Evolutionary conservation across 2,113 vertebrate genomes (phyloP).

Genomic region (Bombycilla garrulus): DNA sequence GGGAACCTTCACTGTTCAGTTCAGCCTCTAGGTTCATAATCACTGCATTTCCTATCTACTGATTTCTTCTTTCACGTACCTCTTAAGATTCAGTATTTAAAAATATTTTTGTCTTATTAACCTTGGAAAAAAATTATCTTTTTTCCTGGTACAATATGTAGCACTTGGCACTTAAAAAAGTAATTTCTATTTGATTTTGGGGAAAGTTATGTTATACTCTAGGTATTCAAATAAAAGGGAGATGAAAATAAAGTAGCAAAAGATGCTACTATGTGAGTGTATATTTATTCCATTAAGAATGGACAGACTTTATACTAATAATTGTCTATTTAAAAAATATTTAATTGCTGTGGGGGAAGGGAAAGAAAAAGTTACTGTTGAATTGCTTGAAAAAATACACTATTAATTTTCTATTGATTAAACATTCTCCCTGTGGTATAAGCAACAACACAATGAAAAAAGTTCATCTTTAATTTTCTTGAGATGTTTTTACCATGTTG

Average conservation of each 20-base stretch:
- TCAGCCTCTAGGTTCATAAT: background rate
- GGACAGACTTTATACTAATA: background rate
- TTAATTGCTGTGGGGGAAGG: background rate
- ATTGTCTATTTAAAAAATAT: background rate
- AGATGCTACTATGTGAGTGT: background rate
- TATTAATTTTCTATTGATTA: conserved; percentile 28
- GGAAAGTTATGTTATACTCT: background rate
- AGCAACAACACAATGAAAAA: background rate
- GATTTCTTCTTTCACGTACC: background rate
- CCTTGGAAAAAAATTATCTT: background rate
- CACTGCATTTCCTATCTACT: background rate
- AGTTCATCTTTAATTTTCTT: background rate
- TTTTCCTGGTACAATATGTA: background rate
- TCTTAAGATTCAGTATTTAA: background rate
- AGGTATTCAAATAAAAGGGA: accelerated
- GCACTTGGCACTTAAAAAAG: background rate
- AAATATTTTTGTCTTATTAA: background rate
- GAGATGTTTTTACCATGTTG: background rate
- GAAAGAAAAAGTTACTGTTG: background rate
- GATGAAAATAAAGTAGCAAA: background rate
- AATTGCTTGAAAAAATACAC: background rate
- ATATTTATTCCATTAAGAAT: background rate
- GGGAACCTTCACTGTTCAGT: background rate
- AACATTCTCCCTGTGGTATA: background rate
- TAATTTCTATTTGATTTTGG: background rate